A percentile compares a stretch with the other conserved stretches of the same genome.
phyloP scores from a whole-genome alignment of 2,113 vertebrate species.

The Cyanoramphus novaezelandiae region DNA sequence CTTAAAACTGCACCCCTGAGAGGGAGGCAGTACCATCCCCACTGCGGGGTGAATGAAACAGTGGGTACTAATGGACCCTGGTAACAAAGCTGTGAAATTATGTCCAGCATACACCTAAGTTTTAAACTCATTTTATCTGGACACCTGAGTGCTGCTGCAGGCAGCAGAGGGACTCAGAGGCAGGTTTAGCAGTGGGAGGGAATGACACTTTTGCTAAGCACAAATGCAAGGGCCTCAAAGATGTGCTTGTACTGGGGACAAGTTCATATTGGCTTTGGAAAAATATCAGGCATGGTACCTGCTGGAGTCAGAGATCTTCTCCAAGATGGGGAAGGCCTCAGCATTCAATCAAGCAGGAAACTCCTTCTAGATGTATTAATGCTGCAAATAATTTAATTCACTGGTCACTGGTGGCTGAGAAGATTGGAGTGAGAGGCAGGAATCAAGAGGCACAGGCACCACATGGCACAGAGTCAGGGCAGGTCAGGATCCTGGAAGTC shows the following conservation, averaged over 20 bases:
- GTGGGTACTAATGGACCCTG: background rate
- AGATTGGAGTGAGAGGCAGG: background rate
- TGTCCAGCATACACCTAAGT: background rate
- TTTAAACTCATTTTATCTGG: background rate
- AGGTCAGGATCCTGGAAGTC: background rate
- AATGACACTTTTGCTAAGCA: background rate
- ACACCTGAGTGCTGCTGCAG: background rate
- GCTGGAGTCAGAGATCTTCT: background rate
- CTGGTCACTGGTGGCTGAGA: background rate
- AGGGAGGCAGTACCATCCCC: background rate
- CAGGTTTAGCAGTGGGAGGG: background rate
- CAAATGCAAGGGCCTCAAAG: background rate
- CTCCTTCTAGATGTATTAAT: background rate
- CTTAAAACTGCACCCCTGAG: background rate
- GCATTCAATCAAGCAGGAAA: background rate
- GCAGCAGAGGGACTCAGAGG: background rate
- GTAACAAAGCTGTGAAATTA: background rate
- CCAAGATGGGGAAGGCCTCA: background rate
- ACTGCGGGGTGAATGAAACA: background rate
- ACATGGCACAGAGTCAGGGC: background rate
- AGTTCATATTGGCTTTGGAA: background rate
- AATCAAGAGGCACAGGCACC: background rate
- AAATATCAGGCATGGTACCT: background rate
- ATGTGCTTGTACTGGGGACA: background rate
- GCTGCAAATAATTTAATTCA: background rate